A percentile compares a stretch with the other conserved stretches of the same genome.
These are phyloP conservation scores for Crotophaga sulcirostris DNA, from an alignment of 2,113 vertebrate genomes.

Conservation along the genomic window DNA sequence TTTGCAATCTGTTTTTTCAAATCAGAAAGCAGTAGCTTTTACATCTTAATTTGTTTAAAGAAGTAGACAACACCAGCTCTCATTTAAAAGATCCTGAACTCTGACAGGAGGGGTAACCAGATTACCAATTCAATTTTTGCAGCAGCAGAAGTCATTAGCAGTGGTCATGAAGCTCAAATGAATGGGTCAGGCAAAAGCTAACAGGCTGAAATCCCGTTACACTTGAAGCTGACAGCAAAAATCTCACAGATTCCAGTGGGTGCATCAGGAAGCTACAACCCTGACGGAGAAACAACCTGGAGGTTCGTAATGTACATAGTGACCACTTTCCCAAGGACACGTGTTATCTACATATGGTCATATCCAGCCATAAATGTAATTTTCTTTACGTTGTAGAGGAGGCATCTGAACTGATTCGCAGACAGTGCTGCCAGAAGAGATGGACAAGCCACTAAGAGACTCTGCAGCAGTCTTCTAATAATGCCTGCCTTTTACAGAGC, in stretches of 20 bases:
- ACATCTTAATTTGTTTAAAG: not conserved
- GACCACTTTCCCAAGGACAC: not conserved
- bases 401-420: not conserved
- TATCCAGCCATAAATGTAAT: not conserved
- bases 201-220: not conserved
- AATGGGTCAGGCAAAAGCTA: not conserved
- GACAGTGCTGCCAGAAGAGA: not conserved
- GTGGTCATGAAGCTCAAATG: not conserved
- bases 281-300: not conserved
- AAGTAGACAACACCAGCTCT: not conserved
- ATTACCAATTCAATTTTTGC: not conserved
- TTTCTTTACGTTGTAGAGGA: not conserved
- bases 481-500: conserved; percentile 11
- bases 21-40: not conserved
- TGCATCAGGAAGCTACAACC: not conserved
- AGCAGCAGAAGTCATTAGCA: not conserved
- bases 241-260: not conserved
- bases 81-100: not conserved
- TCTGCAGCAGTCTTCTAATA: not conserved
- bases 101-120: not conserved
- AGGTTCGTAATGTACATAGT: not conserved
- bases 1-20: not conserved
- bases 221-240: not conserved
- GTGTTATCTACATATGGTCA: not conserved
- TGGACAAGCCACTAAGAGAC: conserved; percentile 2